Base-by-base conservation (phyloP, 2,888 invertebrate genomes). In the Troides oblongomaculatus region DNA sequence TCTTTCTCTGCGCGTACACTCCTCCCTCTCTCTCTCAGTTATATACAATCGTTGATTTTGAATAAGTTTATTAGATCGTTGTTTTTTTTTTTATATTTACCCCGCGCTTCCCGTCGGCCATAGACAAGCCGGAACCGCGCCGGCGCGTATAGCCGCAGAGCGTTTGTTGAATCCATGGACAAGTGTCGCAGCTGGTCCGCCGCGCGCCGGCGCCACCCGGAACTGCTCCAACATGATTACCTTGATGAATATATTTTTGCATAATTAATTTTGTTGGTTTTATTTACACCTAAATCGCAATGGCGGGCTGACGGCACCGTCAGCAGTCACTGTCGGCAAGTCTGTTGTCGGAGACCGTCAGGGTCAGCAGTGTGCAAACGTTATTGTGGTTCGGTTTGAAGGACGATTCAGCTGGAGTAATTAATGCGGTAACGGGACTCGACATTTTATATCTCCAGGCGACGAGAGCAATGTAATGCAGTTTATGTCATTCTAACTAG, bases 21-120 rank as follows among this genome's bases (percentile, higher is more conserved):
- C 39, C 39, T 39, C 39, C 8, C 39, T 39, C 7, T 10, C 39
- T 39, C 39, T 10, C 63, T 56, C 56, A 64, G 56, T 56, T 64
- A 60, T 75, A 72, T 65, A 74, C 64, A 70, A 36, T 73, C 74
- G 76, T 77, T 77, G 74, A 77, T 72, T 77, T 76, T 77, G 60
- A 58, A 66, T 71, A 63, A 76, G 72, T 76, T 76, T 76, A 75
- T 75, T 60, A 62, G 36, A 36, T 65, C 46, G 65, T 69, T 69
- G 62, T 61, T 69, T 62, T 57, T 64, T 21, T 59, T 30, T 30
- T 30, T 5, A 25, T 69, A 59, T 68, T 64, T 58, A 63, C 30
- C 36, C 50, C 14, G 46, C 64, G 69, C 69, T 56, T 64, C 61
- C 69, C 59, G 60, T 64, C 53, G 30, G 39, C 25, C 23, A n/a